Evolutionary conservation across 1,140 invertebrate genomes (phyloP).

Genomic region (Capitella teleta): DNA sequence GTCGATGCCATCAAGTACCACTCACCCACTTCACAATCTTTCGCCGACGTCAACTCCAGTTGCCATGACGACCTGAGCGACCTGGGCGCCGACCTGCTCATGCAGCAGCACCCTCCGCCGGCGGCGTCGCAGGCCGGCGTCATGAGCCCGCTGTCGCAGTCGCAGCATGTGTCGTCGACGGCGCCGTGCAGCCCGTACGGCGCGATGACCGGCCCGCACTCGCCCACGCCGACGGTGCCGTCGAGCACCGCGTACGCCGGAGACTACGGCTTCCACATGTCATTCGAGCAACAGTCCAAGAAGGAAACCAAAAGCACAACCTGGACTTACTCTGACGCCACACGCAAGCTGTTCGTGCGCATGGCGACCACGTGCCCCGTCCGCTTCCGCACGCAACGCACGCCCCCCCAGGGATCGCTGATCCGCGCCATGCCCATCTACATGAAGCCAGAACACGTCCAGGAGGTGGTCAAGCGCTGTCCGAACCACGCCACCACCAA

Average conservation of each 20-base stretch:
- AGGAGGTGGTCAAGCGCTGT: slow-evolving; percentile 49
- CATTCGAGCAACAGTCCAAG: slow-evolving; percentile 34
- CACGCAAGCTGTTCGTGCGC: slow-evolving; percentile 51
- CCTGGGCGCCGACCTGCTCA: no score
- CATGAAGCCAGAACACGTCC: slow-evolving; percentile 47
- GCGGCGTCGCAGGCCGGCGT: no score
- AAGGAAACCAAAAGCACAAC: slow-evolving; percentile 43
- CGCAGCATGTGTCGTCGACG: no score
- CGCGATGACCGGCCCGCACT: no score
- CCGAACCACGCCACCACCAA: slow-evolving; percentile 46
- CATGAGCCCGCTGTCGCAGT: no score
- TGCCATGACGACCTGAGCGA: no score
- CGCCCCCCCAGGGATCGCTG: slow-evolving; percentile 32
- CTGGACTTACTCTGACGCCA: slow-evolving; percentile 46
- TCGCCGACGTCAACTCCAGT: no score
- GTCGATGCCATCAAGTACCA: no score
- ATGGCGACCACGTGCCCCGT: slow-evolving; percentile 51
- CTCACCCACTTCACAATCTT: no score
- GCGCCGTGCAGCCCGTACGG: no score
- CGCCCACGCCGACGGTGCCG: no score
- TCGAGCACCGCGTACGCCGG: slow-evolving; percentile 36
- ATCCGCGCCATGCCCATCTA: slow-evolving; percentile 50
- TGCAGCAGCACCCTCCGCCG: no score
- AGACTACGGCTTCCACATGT: slow-evolving; percentile 35
- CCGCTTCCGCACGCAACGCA: slow-evolving; percentile 36